Base-by-base conservation (phyloP, 2,888 invertebrate genomes). In the Sturmia bella region DNA sequence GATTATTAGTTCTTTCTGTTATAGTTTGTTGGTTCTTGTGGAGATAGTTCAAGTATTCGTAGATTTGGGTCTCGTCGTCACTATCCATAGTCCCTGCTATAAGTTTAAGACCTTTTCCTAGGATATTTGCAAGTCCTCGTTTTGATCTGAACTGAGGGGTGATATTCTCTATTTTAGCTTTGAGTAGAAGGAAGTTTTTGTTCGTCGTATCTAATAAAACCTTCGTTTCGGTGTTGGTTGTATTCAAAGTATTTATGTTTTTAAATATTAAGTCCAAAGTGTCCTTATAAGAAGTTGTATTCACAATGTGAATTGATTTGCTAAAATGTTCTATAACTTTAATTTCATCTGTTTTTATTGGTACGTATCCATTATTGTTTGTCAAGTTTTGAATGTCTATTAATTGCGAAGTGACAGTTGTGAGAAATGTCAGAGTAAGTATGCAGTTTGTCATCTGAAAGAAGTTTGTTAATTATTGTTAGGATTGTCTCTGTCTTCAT, bases 11-110 rank as follows among this genome's bases (percentile, higher is more conserved):
- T 69, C 59, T 72, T 27, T 83, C 74, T 21, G 76, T 77, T 21
- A 68, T 13, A 41, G 37, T 32, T 68, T 78, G 57, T 56, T 76
- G 50, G 45, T 84, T 80, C 19, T 59, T 37, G 15, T 79, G 43
- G 17, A 73, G 56, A 45, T 41, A 45, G 37, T 72, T 69, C 27
- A 80, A 52, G 64, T 52, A 66, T 48, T 83, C 54, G 1, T 50
- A 66, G 12, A 84, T 81, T 73, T 80, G 32, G 41, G 24, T 52
- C 61, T 80, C 83, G 63, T 83, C 83, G 32, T 84, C 75, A 37
- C 63, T 70, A 66, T 83, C 84, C 81, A 83, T 81, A 56, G 81
- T 79, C 12, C 81, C 83, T 41, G 83, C 68, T 37, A 83, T 64
- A 19, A 54, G 69, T 32, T 81, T 84, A 3, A 84, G 61, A 37